Percentiles rank a stretch among this genome's conserved stretches.
phyloP scores from a whole-genome alignment of 2,113 vertebrate species.

The Coptodon rendalli region DNA sequence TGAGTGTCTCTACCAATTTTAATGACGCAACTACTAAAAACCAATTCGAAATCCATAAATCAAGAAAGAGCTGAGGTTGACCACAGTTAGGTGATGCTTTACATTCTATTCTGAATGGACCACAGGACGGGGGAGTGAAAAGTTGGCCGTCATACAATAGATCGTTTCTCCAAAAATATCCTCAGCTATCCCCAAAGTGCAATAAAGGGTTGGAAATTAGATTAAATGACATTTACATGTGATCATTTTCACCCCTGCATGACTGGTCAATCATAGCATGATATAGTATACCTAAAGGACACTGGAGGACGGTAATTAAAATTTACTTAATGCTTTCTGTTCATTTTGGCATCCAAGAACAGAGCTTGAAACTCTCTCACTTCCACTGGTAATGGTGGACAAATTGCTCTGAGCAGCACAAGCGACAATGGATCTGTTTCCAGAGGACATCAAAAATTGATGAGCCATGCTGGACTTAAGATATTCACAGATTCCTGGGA shows the following conservation, averaged over 20 bases:
- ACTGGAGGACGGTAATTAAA: not conserved
- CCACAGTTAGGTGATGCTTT: not conserved
- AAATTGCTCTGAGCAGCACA: not conserved
- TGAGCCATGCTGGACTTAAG: not conserved
- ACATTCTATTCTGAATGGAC: not conserved
- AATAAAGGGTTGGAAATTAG: not conserved
- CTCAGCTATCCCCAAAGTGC: not conserved
- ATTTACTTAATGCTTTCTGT: not conserved
- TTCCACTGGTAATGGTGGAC: not conserved
- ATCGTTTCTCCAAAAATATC: not conserved
- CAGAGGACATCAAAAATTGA: not conserved
- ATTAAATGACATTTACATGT: not conserved
- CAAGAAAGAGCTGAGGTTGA: not conserved
- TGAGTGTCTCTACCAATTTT: not conserved
- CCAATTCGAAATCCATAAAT: not conserved
- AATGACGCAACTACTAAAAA: fast-evolving
- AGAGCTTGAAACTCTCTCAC: not conserved
- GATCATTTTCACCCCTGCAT: not conserved
- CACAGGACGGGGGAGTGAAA: not conserved
- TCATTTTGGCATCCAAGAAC: not conserved
- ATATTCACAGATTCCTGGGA: not conserved
- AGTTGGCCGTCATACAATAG: not conserved
- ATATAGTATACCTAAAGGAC: not conserved
- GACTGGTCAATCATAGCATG: not conserved
- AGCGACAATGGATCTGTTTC: not conserved